A percentile compares a stretch with the other conserved stretches of the same genome.
Conservation (phyloP, 2,888 invertebrate species). For the Ichneumon xanthorius region DNA sequence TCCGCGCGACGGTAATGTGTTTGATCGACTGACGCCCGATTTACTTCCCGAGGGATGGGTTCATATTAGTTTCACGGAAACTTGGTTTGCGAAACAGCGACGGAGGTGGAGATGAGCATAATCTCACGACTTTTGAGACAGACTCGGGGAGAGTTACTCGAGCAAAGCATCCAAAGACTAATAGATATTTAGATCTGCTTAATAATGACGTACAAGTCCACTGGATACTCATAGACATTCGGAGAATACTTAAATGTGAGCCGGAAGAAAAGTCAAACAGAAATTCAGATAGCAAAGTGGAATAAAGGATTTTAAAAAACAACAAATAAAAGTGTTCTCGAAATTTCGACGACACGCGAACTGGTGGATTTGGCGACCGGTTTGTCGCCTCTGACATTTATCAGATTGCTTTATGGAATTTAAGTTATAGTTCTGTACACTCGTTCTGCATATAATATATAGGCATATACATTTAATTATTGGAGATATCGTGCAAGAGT, state of each 20-base stretch:
- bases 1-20: slow-evolving; percentile 56
- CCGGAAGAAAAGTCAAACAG: no score
- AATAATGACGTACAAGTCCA: no score
- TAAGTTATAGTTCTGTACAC: neutral
- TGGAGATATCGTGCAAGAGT: neutral
- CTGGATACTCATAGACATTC: no score
- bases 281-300: no score
- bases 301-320: no score
- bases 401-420: neutral
- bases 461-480: neutral
- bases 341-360: no score
- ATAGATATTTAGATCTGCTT: no score
- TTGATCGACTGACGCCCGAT: slow-evolving; percentile 23
- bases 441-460: neutral
- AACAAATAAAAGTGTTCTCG: no score
- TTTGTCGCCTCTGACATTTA: no score
- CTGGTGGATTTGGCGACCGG: no score
- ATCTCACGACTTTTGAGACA: slow-evolving; percentile 56
- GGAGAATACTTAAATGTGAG: no score
- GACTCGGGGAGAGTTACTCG: neutral
- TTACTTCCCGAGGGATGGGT: slow-evolving; percentile 7
- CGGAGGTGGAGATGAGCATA: neutral
- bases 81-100: slow-evolving; percentile 8
- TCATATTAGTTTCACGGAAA: slow-evolving; percentile 23
- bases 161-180: no score